Base-by-base conservation (phyloP, 1,140 invertebrate species). In the Bombus breviceps region DNA sequence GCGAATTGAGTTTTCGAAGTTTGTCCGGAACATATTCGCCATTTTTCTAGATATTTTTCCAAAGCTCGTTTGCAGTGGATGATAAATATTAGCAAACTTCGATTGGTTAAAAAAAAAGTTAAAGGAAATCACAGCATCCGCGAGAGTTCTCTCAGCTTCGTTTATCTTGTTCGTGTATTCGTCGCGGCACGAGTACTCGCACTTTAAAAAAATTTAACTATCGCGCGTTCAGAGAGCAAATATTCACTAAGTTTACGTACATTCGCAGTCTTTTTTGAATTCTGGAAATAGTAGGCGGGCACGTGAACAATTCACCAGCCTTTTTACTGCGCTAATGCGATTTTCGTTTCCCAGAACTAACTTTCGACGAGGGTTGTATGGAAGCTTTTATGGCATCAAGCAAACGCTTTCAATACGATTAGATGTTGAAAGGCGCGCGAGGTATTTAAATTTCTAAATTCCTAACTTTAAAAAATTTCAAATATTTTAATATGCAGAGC, bases 251-350 rank as follows among this genome's bases (percentile, higher is more conserved):
- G 71, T 82, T 74, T 64, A 39, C 39, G 39, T 32, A 41, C 68
- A 47, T 28, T 25, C 25, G 53, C 6, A 43, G 69, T 3, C 59
- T 81, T 73, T 18, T 43, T 76, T 3, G 59, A 53, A 39, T 76
- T n/a, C 25, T 37, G 13, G 32, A 43, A 73, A 39, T 32, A 18
- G 47, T 13, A 22, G 18, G 47, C 47, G 37, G 32, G 0, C 37
- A 22, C 68, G 34, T 68, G 66, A 71, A 57, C 66, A 72, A 15
- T 18, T 25, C 18, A 15, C 15, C 13, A 64, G 43, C 37, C 25
- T 25, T 74, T 82, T 62, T 47, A 64, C 39, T 75, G 34, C 39
- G 10, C 32, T 82, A 82, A 82, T 39, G 71, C 71, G 73, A 18
- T 82, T 82, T 75, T 75, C 71, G 12, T 13, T 28, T 37, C 41